Conservation (phyloP, 2,113 vertebrate species). For the Gavialis gangeticus region DNA sequence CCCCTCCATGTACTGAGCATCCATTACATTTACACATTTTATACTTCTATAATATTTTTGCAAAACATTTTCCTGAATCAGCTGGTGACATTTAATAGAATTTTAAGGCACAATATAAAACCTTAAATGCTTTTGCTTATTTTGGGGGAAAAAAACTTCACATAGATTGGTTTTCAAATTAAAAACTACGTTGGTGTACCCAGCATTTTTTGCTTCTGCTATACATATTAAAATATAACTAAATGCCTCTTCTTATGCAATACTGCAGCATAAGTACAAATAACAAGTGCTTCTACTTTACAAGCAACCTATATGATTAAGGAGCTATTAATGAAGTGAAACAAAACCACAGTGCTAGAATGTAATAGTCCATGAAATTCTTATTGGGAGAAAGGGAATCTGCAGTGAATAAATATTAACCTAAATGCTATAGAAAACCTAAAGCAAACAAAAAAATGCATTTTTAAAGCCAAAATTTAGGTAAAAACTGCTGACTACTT, state of each 20-base stretch:
- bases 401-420: conserved; percentile 93
- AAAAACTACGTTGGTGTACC: conserved; percentile 75
- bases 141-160: conserved; percentile 61
- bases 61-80: conserved; percentile 85
- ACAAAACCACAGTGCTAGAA: conserved; percentile 84
- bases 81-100: conserved; percentile 87
- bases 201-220: conserved; percentile 74
- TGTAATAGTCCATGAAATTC: conserved; percentile 86
- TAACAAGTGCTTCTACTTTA: conserved; percentile 81
- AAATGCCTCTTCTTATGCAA: conserved; percentile 75
- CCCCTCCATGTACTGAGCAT: conserved; percentile 72
- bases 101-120: conserved; percentile 85
- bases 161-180: conserved; percentile 84
- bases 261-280: conserved; percentile 83
- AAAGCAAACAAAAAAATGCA: conserved; percentile 78
- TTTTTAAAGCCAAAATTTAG: conserved; percentile 84
- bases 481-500: conserved; percentile 91
- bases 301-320: conserved; percentile 86
- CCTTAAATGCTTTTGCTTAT: conserved; percentile 81
- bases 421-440: conserved; percentile 84
- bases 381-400: conserved; percentile 84
- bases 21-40: conserved; percentile 81
- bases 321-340: conserved; percentile 90
- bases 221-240: conserved; percentile 79
- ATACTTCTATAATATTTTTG: conserved; percentile 81